Evolutionary conservation across 2,797 vertebrate genomes (phyloP).

Genomic region (Dermochelys coriacea): DNA sequence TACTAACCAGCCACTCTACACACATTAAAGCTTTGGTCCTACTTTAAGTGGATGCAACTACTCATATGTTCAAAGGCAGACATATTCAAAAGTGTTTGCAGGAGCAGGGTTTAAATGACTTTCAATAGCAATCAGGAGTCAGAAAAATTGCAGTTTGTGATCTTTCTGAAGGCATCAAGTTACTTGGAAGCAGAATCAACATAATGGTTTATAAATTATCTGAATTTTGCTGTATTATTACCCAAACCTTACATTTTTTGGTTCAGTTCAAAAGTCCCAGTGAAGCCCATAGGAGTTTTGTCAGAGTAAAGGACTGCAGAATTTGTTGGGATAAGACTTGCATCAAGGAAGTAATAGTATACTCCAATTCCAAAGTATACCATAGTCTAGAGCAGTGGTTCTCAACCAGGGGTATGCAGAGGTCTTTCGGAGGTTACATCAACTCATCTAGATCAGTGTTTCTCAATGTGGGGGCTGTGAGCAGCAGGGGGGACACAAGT

Average conservation of each 20-base stretch:
- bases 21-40: background rate
- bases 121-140: background rate
- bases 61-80: background rate
- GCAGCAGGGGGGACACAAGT: no score
- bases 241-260: background rate
- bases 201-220: background rate
- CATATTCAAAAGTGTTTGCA: background rate
- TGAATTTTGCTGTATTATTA: background rate
- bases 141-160: background rate
- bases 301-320: background rate
- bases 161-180: background rate
- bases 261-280: background rate
- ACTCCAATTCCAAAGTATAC: background rate
- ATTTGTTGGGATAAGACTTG: background rate
- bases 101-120: background rate
- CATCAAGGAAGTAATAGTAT: background rate
- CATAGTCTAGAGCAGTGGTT: background rate
- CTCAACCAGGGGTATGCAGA: no score
- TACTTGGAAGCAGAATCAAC: background rate
- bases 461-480: no score
- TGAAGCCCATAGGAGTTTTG: background rate
- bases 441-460: no score
- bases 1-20: background rate
- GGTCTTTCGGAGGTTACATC: no score
- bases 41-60: background rate